Evolutionary conservation across 2,113 vertebrate genomes (phyloP).

Genomic region (Laticauda colubrina): DNA sequence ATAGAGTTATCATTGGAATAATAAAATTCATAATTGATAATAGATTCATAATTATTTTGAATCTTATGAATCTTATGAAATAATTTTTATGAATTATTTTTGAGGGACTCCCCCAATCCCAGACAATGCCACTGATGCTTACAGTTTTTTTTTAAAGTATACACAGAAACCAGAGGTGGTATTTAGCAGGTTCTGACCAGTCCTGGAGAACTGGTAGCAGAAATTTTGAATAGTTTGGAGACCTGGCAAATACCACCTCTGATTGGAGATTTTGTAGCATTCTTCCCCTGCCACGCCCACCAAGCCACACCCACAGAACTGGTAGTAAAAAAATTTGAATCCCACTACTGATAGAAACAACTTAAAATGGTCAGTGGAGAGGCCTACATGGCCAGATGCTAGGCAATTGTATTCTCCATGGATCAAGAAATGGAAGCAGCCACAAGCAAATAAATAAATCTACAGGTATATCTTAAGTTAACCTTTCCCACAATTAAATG

Average conservation of each 20-base stretch:
- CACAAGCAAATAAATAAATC: background rate
- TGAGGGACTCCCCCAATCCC: background rate
- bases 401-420: background rate
- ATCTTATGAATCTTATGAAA: no score
- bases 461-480: conserved; percentile 7
- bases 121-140: background rate
- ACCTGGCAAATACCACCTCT: no score
- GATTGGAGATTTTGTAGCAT: no score
- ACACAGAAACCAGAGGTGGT: background rate
- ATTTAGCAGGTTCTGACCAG: no score
- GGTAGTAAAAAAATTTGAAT: no score
- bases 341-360: no score
- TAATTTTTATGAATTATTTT: background rate
- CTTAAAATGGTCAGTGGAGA: background rate
- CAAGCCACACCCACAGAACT: no score
- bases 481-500: background rate
- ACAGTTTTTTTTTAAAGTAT: background rate
- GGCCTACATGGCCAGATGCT: background rate
- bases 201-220: no score
- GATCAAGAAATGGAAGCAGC: background rate
- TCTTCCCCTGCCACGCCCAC: no score
- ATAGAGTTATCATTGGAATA: background rate
- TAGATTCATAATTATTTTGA: background rate
- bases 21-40: background rate
- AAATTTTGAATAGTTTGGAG: no score